phyloP scores from a whole-genome alignment of 2,888 invertebrate genomes.

The Dendrolimus pini region DNA sequence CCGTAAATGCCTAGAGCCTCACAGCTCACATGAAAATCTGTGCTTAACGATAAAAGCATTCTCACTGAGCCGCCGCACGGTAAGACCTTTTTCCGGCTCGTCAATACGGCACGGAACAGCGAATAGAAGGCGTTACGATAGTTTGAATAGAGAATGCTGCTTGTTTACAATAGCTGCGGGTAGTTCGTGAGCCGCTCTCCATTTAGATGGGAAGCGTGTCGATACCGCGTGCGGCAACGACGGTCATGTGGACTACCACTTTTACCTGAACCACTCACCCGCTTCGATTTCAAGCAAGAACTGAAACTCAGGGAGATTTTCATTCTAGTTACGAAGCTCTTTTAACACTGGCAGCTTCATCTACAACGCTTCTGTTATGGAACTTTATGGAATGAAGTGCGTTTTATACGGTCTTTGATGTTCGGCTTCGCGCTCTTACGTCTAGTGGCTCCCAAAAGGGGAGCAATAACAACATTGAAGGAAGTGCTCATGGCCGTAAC shows the following conservation, averaged over 20 bases:
- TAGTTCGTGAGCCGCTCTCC: conserved; percentile 66
- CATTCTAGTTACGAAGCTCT: conserved; percentile 40
- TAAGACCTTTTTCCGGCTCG: conserved; percentile 49
- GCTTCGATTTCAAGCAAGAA: conserved; percentile 18
- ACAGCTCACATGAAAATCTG: conserved; percentile 37
- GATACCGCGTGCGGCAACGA: conserved; percentile 53
- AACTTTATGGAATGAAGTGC: conserved; percentile 67
- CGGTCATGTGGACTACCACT: conserved; percentile 45
- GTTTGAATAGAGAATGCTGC: conserved; percentile 66
- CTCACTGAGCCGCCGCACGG: conserved; percentile 35
- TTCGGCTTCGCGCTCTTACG: conserved; percentile 62
- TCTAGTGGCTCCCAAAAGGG: conserved; percentile 55
- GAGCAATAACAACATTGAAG: conserved; percentile 52
- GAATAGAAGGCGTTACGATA: conserved; percentile 59
- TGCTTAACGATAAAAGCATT: conserved; percentile 39
- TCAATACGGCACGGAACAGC: conserved; percentile 52
- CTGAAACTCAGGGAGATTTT: conserved; percentile 21
- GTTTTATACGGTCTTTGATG: conserved; percentile 68
- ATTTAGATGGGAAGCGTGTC: conserved; percentile 65
- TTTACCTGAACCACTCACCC: conserved; percentile 33
- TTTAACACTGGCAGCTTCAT: conserved; percentile 39
- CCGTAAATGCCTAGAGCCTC: conserved; percentile 30
- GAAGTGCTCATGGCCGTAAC: conserved; percentile 49
- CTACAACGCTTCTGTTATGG: conserved; percentile 53
- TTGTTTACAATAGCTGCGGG: conserved; percentile 72